A percentile compares a stretch with the other conserved stretches of the same genome.
These are phyloP conservation scores for Sturmia bella DNA, from an alignment of 2,888 invertebrate genomes.

Conservation along the genomic window DNA sequence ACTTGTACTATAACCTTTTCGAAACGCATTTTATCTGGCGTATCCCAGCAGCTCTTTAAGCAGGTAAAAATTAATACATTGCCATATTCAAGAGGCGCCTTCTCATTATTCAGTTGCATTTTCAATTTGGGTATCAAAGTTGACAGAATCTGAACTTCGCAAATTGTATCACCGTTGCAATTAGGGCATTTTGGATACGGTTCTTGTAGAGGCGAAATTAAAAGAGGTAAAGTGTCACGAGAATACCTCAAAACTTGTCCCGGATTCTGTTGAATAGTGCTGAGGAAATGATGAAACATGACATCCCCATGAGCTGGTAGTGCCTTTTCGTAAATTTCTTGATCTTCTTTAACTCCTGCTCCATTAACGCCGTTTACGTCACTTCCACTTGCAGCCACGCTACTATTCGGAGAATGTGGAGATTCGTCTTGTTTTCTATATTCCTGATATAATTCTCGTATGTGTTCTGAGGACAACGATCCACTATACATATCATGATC, in stretches of 20 bases:
- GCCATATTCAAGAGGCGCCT: constrained; percentile 88
- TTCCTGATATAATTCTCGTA: constrained; percentile 85
- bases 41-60: constrained; percentile 91
- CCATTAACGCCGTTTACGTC: constrained; percentile 58
- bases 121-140: constrained; percentile 88
- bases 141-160: constrained; percentile 93
- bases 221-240: constrained; percentile 86
- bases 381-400: constrained; percentile 69
- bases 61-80: constrained; percentile 94
- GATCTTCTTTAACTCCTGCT: constrained; percentile 75
- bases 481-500: constrained; percentile 79
- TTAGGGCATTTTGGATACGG: constrained; percentile 84
- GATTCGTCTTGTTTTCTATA: constrained; percentile 84
- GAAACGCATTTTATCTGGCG: constrained; percentile 85
- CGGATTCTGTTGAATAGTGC: constrained; percentile 88
- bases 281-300: constrained; percentile 90
- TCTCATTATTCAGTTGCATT: constrained; percentile 84
- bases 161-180: constrained; percentile 88
- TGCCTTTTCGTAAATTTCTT: constrained; percentile 90
- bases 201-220: constrained; percentile 86
- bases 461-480: constrained; percentile 83
- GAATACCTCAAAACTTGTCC: constrained; percentile 93
- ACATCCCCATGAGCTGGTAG: constrained; percentile 91
- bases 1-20: constrained; percentile 90
- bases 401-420: constrained; percentile 75